Evolutionary conservation across 2,113 vertebrate genomes (phyloP), one percentile per base, ranked within the genome.

Genomic region (Heteronetta atricapilla): DNA sequence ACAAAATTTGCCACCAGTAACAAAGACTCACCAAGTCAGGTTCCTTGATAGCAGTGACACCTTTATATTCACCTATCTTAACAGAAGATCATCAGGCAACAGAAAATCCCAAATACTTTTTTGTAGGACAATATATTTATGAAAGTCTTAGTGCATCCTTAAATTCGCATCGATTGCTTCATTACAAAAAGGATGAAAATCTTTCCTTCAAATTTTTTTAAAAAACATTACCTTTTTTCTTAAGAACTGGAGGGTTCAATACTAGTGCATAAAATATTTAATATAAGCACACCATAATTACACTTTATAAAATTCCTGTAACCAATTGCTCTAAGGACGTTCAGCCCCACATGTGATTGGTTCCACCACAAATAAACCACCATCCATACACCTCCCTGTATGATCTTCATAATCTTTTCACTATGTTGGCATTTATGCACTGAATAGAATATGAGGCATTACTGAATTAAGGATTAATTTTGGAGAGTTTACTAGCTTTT

Each of bases 391-490:
- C 50, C 50, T 76, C 90, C 78, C 78, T 95, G 92, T 88, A 80
- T 94, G 86, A 97, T 96, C 94, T 94, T 95, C 76, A 79, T 97
- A 97, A 98, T 97, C 96, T 96, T 91, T 85, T 95, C 83, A 91
- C 93, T 94, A 97, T 97, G 97, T 93, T 96, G 95, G 81, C 91
- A 95, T 96, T 97, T 95, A 96, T 97, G 97, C 95, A 96, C 6
- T 90, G 97, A 98, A 98, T 98, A 97, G 87, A 96, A 88, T 92
- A 97, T 96, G 89, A 96, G 95, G 97, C 97, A 98, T 98, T 98
- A 98, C 89, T 95, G 97, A 96, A 97, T 96, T 95, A 89, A 94
- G 88, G 94, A 97, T 97, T 97, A 95, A 97, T 95, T 96, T 93
- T 94, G 89, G 72, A 94, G 81, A 95, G 67, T 97, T 97, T 91